Evolutionary conservation across 2,113 vertebrate genomes (phyloP).

Genomic region (Trachemys scripta): DNA sequence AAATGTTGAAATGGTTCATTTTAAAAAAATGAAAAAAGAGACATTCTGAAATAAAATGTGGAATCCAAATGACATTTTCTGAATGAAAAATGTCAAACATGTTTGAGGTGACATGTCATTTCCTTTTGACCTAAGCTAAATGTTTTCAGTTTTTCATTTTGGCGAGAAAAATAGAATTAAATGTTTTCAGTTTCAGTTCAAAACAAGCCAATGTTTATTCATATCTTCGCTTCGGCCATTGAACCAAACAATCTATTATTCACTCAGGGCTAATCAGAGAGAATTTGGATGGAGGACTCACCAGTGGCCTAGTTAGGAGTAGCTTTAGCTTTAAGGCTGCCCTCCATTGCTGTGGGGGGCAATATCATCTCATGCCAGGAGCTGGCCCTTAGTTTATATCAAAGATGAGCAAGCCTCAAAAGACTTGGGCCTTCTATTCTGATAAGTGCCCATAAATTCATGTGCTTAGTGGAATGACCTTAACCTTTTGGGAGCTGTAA

Average conservation of each 20-base stretch:
- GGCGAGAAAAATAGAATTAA: too few species aligned
- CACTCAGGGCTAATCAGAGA: not conserved
- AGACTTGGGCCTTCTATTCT: rapidly evolving
- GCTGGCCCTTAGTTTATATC: not conserved
- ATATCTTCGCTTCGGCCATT: not conserved
- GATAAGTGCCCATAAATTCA: not conserved
- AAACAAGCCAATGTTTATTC: not conserved
- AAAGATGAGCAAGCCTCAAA: rapidly evolving
- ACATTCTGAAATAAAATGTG: not conserved
- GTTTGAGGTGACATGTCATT: not conserved
- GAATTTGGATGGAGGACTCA: not conserved
- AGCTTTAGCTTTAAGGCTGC: not conserved
- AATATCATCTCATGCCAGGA: not conserved
- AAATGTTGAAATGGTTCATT: not conserved
- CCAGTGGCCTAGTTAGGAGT: not conserved
- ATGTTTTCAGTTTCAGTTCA: not conserved
- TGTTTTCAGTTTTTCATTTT: not conserved
- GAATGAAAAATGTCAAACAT: not conserved
- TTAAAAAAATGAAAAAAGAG: not conserved
- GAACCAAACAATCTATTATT: not conserved
- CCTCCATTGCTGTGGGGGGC: not conserved
- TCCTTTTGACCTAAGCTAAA: not conserved
- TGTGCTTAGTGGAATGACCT: not conserved
- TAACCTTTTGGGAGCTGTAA: not conserved
- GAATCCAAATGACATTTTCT: not conserved